phyloP scores from a whole-genome alignment of 2,797 vertebrate species.

The Hyperoplus lanceolatus region DNA sequence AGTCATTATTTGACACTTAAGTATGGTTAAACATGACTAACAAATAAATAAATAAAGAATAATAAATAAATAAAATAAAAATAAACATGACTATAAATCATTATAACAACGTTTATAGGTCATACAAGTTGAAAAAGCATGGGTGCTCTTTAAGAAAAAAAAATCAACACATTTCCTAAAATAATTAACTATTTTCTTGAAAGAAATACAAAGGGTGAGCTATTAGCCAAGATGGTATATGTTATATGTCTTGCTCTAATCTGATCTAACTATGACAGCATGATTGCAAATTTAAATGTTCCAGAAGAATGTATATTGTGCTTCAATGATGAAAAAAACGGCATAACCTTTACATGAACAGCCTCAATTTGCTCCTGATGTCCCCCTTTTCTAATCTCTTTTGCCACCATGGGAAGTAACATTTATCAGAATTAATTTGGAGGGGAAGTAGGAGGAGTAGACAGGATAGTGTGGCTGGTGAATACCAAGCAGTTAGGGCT shows the following conservation, averaged over 20 bases:
- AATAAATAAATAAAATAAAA: too few species aligned
- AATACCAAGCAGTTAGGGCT: constrained; percentile 38
- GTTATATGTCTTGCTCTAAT: background rate
- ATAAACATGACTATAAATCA: too few species aligned
- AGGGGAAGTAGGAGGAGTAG: constrained; percentile 19
- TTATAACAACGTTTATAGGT: too few species aligned
- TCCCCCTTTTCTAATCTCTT: constrained; percentile 55
- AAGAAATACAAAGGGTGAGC: background rate
- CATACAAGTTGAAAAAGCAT: too few species aligned
- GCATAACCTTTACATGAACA: constrained; percentile 12
- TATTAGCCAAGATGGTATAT: too few species aligned
- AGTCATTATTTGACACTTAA: too few species aligned
- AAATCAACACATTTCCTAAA: background rate
- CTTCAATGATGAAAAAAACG: constrained; percentile 18
- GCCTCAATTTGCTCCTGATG: constrained; percentile 42
- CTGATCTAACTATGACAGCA: constrained; percentile 13
- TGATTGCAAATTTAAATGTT: constrained; percentile 7
- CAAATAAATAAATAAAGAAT: too few species aligned
- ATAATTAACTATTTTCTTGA: background rate
- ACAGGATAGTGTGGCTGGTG: constrained; percentile 29
- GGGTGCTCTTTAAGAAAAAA: too few species aligned
- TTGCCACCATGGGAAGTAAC: constrained; percentile 44
- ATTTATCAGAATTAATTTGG: constrained; percentile 67
- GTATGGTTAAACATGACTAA: too few species aligned
- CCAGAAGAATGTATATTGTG: constrained; percentile 11